Percentiles rank a stretch among this genome's conserved stretches.
Conservation (phyloP, 2,888 invertebrate species). For the Drosophila diplacantha region DNA sequence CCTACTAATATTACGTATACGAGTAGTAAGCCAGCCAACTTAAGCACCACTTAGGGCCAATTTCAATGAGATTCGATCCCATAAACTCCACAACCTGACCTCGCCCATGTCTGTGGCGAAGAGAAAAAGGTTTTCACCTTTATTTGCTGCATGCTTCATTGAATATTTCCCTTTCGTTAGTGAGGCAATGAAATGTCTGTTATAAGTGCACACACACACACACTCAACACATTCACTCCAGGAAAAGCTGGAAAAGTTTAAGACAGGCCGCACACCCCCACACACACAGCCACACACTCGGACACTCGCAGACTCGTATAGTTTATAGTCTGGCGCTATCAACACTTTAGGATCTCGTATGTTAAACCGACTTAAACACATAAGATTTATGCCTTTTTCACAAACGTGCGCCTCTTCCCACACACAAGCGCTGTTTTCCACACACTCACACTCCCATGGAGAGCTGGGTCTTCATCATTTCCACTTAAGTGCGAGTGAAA, state of each 20-base stretch:
- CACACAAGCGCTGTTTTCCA: slow-evolving; percentile 2
- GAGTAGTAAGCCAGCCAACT: not conserved
- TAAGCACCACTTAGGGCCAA: not conserved
- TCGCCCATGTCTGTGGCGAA: slow-evolving; percentile 22
- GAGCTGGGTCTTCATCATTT: slow-evolving; percentile 39
- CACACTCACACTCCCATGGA: not conserved
- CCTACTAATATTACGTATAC: not conserved
- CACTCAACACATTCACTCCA: not conserved
- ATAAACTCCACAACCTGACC: slow-evolving; percentile 8
- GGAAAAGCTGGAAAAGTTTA: slow-evolving; percentile 28
- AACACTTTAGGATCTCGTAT: slow-evolving; percentile 56
- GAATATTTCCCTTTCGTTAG: slow-evolving; percentile 58
- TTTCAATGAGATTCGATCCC: not conserved
- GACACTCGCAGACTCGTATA: slow-evolving; percentile 34
- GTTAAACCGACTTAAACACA: slow-evolving; percentile 57
- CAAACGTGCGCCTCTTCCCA: slow-evolving; percentile 40
- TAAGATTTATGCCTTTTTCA: slow-evolving; percentile 53
- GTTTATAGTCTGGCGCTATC: slow-evolving; percentile 55
- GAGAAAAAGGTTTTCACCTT: slow-evolving; percentile 54
- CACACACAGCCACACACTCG: slow-evolving; percentile 6
- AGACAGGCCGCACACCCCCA: slow-evolving; percentile 12
- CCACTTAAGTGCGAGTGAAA: slow-evolving; percentile 39
- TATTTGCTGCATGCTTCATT: slow-evolving; percentile 57
- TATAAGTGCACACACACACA: slow-evolving; percentile 47
- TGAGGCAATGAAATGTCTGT: slow-evolving; percentile 55